Evolutionary conservation across 2,888 invertebrate genomes (phyloP), one percentile per base, ranked within the genome.

Genomic region (Ommatoiulus sabulosus): DNA sequence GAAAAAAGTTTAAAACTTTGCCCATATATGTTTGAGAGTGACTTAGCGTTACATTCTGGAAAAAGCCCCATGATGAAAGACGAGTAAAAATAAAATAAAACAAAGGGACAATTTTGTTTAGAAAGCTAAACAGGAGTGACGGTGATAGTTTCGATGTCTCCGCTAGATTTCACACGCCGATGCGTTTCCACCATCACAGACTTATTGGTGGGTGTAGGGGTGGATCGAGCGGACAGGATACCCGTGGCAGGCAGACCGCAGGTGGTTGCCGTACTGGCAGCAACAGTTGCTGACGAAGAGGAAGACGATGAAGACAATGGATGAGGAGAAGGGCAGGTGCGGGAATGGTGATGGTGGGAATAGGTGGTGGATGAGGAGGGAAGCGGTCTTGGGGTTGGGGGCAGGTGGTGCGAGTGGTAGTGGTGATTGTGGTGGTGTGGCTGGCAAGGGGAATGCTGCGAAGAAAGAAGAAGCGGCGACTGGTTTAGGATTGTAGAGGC

Each of bases 91-190:
- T 12, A 80, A 8, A 8, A 20, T 15, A 35, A 80, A 80, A 86
- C 44, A 17, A 17, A 10, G 43, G 86, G 10, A 43, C 10, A 10
- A 86, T 24, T n/a, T 7, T 0, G 1, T 24, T 80, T 80, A 24
- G 12, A 80, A 80, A n/a, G n/a, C 91, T 91, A 93, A 87, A 92
- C 92, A n/a, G 93, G 93, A 48, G 93, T 92, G 24, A 93, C 92
- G 63, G 93, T 93, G 86, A 93, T 92, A 20, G 94, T 94, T 91
- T 96, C 96, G 91, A 96, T 96, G 92, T 96, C 96, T 3, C 96
- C 95, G 90, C 96, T 96, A 91, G 95, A 95, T 91, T 95, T 95
- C 57, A 95, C 95, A 17, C 96, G 93, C 24, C 95, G 93, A 90
- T 92, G 92, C 92, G 92, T 87, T 20, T 87, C 87, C 35, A 46